Conservation (phyloP, 2,113 vertebrate genomes). For the Zapus hudsonius region DNA sequence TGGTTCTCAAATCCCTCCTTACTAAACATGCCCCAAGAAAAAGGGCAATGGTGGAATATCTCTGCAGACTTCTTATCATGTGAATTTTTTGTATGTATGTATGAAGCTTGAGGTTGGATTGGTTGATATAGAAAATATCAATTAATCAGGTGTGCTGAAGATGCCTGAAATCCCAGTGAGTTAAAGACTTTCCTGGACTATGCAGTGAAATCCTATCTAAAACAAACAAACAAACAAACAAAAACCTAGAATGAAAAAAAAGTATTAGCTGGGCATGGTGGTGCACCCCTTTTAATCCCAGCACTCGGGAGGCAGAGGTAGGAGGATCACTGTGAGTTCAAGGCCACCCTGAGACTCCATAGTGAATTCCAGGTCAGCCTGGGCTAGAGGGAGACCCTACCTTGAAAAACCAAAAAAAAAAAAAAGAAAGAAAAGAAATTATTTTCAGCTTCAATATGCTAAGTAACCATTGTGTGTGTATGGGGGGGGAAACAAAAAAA, state of each 20-base stretch:
- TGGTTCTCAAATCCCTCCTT: background rate
- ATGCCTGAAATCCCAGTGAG: background rate
- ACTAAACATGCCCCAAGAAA: background rate
- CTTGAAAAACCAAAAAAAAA: too few species aligned
- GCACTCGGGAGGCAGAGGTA: too few species aligned
- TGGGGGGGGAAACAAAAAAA: too few species aligned
- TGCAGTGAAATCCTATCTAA: background rate
- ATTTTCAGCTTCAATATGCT: background rate
- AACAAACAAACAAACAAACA: background rate
- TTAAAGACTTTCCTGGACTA: background rate
- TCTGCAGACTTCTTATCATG: background rate
- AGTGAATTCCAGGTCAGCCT: too few species aligned
- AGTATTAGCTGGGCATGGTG: too few species aligned
- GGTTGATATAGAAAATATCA: background rate
- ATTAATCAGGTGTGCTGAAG: too few species aligned
- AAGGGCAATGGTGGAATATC: background rate
- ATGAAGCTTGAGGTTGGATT: background rate
- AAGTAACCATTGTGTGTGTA: background rate
- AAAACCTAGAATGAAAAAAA: background rate
- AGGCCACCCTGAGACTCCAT: too few species aligned
- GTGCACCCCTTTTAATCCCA: too few species aligned
- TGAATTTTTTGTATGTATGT: background rate
- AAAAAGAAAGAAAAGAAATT: background rate
- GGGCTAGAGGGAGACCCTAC: too few species aligned
- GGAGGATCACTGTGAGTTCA: too few species aligned